phyloP scores from a whole-genome alignment of 2,797 vertebrate genomes.

The Benthosema pterotum region DNA sequence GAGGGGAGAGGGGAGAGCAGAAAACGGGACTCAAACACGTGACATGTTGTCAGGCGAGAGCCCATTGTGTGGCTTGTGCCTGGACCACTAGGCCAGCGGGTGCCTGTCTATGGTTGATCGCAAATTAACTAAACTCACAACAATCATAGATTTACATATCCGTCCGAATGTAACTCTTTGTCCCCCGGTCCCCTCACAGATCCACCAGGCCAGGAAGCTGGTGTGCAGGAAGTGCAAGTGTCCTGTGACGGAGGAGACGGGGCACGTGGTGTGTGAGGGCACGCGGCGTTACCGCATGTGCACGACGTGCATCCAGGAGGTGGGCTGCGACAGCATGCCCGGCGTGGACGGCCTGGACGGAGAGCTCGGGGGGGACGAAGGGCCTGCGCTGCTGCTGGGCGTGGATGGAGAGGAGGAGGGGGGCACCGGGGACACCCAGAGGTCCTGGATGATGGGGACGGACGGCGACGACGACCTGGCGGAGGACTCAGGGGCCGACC shows the following conservation, averaged over 20 bases:
- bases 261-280: conserved; percentile 94
- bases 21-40: too few species aligned
- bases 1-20: too few species aligned
- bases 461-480: conserved; percentile 88
- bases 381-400: conserved; percentile 82
- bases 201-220: conserved; percentile 95
- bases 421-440: conserved; percentile 86
- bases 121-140: too few species aligned
- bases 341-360: conserved; percentile 64
- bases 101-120: too few species aligned
- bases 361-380: conserved; percentile 59
- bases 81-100: too few species aligned
- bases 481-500: conserved; percentile 90
- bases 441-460: conserved; percentile 87
- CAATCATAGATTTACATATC: neutral
- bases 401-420: conserved; percentile 86
- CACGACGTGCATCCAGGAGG: conserved; percentile 89
- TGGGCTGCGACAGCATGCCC: conserved; percentile 87
- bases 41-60: too few species aligned
- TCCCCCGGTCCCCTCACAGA: conserved; percentile 74
- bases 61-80: too few species aligned
- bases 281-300: conserved; percentile 93
- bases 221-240: conserved; percentile 97
- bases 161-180: neutral
- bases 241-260: conserved; percentile 90